A percentile compares a stretch with the other conserved stretches of the same genome.
Evolutionary conservation across 2,797 vertebrate genomes (phyloP).

Genomic region (Novumbra hubbsi): DNA sequence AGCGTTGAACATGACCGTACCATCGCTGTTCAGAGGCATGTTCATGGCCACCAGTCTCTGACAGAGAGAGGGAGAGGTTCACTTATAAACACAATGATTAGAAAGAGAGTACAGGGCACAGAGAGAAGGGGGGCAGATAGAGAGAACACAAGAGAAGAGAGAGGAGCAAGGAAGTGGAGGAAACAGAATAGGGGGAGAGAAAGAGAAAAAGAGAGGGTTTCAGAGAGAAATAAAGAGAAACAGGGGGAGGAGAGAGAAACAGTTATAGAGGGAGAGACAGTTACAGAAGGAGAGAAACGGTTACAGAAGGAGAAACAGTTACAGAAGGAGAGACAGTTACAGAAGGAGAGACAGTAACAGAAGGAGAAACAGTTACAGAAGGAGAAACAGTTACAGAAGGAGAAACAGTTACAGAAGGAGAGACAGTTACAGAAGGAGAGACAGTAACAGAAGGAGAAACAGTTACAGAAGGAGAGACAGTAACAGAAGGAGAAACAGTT

Average conservation of each 20-base stretch:
- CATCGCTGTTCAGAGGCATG: constrained; percentile 97
- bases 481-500: not conserved
- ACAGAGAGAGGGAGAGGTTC: constrained; percentile 38
- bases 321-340: not conserved
- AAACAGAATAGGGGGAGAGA: not conserved
- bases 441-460: not conserved
- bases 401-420: too few species aligned
- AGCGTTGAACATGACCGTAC: constrained; percentile 98
- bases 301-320: not conserved
- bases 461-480: not conserved
- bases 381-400: too few species aligned
- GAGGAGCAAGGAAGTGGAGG: not conserved
- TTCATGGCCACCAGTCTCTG: constrained; percentile 99
- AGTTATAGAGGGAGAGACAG: not conserved
- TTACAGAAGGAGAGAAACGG: too few species aligned
- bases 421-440: not conserved
- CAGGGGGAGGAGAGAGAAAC: not conserved
- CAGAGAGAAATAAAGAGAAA: not conserved
- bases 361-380: too few species aligned
- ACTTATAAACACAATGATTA: not conserved
- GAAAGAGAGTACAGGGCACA: not conserved
- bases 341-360: constrained; percentile 7
- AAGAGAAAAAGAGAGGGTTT: not conserved
- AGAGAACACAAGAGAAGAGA: not conserved
- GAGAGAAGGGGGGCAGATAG: constrained; percentile 2